Conservation (phyloP, 2,888 invertebrate species). For the Spisula solida region DNA sequence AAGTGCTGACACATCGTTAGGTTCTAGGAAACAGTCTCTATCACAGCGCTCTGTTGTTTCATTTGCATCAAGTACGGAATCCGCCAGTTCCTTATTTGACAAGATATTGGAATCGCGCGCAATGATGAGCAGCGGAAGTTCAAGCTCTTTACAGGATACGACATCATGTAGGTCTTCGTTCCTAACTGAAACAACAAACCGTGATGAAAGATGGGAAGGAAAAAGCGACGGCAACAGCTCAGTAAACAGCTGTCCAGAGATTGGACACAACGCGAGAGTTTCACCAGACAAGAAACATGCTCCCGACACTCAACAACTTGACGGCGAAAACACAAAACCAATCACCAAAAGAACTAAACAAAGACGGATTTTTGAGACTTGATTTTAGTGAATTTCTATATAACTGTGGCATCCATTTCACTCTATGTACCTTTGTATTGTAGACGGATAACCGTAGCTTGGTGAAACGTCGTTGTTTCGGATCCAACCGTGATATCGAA, state of each 20-base stretch:
- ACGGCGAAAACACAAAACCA: neutral
- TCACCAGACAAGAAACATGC: neutral
- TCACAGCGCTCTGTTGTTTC: slow-evolving; percentile 28
- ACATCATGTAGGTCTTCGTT: neutral
- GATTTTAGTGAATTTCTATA: neutral
- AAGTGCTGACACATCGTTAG: neutral
- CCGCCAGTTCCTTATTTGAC: slow-evolving; percentile 23
- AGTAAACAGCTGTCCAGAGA: neutral
- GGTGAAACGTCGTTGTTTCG: no score
- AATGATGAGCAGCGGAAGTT: slow-evolving; percentile 1
- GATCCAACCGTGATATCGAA: no score
- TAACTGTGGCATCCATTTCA: neutral
- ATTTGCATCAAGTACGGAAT: slow-evolving; percentile 23
- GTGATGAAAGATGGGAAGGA: neutral
- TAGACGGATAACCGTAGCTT: no score
- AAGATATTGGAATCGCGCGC: slow-evolving; percentile 31
- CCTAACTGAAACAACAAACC: neutral
- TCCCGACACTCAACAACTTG: neutral
- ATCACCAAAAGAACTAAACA: slow-evolving; percentile 1
- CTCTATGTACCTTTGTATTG: no score
- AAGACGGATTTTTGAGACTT: neutral
- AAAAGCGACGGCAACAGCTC: neutral
- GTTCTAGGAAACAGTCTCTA: slow-evolving; percentile 7
- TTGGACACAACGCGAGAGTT: neutral
- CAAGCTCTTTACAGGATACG: neutral